Conservation (phyloP, 1,140 invertebrate genomes). For the Drosophila yakuba region DNA sequence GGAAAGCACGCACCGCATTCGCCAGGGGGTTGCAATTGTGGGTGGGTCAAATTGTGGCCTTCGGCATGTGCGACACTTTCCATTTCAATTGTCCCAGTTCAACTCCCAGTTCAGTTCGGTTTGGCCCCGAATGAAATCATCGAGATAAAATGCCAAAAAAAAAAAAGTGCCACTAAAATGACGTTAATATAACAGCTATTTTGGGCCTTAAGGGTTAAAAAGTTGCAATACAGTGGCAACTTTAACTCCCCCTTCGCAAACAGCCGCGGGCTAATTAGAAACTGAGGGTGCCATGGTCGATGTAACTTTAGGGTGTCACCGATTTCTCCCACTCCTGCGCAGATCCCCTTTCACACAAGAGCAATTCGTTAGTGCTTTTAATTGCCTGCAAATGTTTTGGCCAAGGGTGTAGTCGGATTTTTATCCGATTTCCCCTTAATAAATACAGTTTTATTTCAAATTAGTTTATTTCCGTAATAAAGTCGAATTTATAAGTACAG, state of each 20-base stretch:
- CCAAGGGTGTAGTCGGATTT: conserved; percentile 5
- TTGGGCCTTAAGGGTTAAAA: conserved; percentile 69
- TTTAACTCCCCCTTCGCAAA: neutral
- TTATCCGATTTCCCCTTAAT: too few relatives aligned
- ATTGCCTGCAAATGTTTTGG: conserved; percentile 45
- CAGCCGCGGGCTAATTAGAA: conserved; percentile 58
- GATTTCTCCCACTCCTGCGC: conserved; percentile 5
- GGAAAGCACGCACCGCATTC: conserved; percentile 18
- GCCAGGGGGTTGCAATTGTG: conserved; percentile 58
- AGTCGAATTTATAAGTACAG: too few relatives aligned
- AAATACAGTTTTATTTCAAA: neutral
- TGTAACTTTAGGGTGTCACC: conserved; percentile 24
- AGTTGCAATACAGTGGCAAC: conserved; percentile 22
- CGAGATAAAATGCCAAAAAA: conserved; percentile 43
- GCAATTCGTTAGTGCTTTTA: conserved; percentile 63
- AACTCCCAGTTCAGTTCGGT: conserved; percentile 49
- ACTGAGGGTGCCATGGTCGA: conserved; percentile 57
- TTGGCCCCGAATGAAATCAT: conserved; percentile 48
- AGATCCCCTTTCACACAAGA: conserved; percentile 13
- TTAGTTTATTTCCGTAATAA: too few relatives aligned
- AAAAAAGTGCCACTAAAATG: conserved; percentile 45
- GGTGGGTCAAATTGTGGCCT: conserved; percentile 34
- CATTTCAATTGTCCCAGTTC: conserved; percentile 68
- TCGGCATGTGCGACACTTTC: conserved; percentile 62
- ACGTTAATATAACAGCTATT: conserved; percentile 45